A percentile compares a stretch with the other conserved stretches of the same genome.
phyloP scores from a whole-genome alignment of 2,888 invertebrate species.

The Diarsia rubi region DNA sequence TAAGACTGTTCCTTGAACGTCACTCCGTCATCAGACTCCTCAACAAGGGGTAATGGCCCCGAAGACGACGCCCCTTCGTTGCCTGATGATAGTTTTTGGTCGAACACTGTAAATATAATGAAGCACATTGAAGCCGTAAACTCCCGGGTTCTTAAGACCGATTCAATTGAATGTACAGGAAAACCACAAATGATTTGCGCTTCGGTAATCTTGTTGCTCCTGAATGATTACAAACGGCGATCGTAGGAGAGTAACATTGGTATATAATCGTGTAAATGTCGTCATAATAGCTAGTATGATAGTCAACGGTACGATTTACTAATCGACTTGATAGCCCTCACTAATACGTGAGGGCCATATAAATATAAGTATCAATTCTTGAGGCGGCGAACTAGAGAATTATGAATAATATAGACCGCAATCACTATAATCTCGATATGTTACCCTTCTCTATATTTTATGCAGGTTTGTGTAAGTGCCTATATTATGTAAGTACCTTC shows the following conservation, averaged over 20 bases:
- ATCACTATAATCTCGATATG: neutral
- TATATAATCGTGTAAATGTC: too few relatives aligned
- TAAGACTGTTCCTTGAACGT: slow-evolving; percentile 80
- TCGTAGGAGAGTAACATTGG: neutral
- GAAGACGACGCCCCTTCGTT: slow-evolving; percentile 78
- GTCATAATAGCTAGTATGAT: neutral
- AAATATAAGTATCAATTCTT: neutral
- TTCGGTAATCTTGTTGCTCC: neutral
- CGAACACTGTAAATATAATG: slow-evolving; percentile 77
- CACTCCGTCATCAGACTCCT: slow-evolving; percentile 83
- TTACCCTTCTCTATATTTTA: slow-evolving; percentile 17
- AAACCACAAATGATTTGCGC: neutral
- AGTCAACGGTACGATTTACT: neutral
- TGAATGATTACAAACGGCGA: neutral
- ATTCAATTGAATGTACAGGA: neutral
- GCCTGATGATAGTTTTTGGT: slow-evolving; percentile 80
- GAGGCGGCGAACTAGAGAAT: neutral
- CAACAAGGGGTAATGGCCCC: slow-evolving; percentile 74
- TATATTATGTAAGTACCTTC: neutral
- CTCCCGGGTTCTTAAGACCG: neutral
- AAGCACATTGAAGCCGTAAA: neutral
- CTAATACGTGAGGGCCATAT: neutral
- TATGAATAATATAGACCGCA: slow-evolving; percentile 14
- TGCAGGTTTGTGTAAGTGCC: slow-evolving; percentile 8
- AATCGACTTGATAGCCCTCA: neutral